Conservation (phyloP, 1,140 invertebrate genomes). For the Heliconius melpomene region DNA sequence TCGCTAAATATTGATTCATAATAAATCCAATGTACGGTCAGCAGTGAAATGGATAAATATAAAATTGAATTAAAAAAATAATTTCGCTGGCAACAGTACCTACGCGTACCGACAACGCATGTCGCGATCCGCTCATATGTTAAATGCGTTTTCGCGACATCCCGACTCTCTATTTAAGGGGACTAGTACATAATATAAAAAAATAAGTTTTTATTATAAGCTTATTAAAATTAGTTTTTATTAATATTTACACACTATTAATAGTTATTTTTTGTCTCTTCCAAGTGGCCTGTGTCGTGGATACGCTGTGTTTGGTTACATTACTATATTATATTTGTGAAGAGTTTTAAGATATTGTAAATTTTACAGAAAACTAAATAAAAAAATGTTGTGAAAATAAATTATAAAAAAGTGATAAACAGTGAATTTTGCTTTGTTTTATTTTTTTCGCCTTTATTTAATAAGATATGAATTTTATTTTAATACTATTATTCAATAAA, state of each 20-base stretch:
- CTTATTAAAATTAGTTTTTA: conserved; percentile 57
- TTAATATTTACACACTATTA: conserved; percentile 69
- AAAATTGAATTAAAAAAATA: conserved; percentile 2
- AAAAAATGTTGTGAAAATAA: conserved; percentile 81
- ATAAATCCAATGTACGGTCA: conserved; percentile 31
- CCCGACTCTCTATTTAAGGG: conserved; percentile 72
- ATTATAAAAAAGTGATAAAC: conserved; percentile 81
- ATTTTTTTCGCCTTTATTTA: conserved; percentile 45
- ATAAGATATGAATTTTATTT: neutral
- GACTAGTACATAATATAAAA: conserved; percentile 56
- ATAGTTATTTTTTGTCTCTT: conserved; percentile 61
- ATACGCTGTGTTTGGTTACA: conserved; percentile 67
- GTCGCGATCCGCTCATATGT: conserved; percentile 69
- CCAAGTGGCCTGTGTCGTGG: conserved; percentile 70
- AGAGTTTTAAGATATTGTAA: conserved; percentile 81
- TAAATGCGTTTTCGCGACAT: conserved; percentile 60
- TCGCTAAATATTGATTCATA: conserved; percentile 15
- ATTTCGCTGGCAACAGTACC: conserved; percentile 35
- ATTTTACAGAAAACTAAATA: conserved; percentile 81
- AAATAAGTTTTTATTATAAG: conserved; percentile 57
- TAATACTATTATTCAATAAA: neutral
- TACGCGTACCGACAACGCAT: conserved; percentile 28
- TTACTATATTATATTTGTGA: conserved; percentile 76
- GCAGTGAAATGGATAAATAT: conserved; percentile 23
- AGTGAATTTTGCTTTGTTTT: conserved; percentile 56